Conservation (phyloP, 2,113 vertebrate genomes). For the Phyllopteryx taeniolatus region DNA sequence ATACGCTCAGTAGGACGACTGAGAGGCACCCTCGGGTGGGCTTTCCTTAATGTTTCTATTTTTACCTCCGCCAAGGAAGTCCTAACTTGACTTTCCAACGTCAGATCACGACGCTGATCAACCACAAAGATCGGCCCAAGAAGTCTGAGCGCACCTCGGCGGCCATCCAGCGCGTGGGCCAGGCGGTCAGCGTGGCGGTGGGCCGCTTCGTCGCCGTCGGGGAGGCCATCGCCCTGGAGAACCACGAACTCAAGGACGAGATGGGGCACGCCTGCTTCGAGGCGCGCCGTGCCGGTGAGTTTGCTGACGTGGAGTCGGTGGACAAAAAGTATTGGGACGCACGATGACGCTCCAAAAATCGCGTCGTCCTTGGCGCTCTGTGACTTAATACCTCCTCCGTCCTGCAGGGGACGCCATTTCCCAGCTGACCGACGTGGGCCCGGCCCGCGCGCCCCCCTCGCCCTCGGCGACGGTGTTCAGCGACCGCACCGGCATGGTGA, state of each 20-base stretch:
- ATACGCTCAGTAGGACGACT: conserved; percentile 32
- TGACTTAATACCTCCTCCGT: not conserved
- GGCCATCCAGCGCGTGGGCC: conserved; percentile 91
- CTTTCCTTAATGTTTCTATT: conserved; percentile 7
- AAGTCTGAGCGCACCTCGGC: conserved; percentile 91
- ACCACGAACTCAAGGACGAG: conserved; percentile 92
- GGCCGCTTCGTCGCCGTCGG: conserved; percentile 93
- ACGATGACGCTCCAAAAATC: not conserved
- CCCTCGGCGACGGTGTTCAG: conserved; percentile 85
- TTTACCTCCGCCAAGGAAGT: not conserved
- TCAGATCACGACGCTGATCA: conserved; percentile 97
- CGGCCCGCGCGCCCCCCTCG: conserved; percentile 67
- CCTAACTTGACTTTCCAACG: not conserved
- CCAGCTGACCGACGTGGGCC: conserved; percentile 84
- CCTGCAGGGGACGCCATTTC: conserved; percentile 89
- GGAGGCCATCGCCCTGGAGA: conserved; percentile 93
- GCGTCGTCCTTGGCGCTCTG: no score
- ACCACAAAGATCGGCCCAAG: conserved; percentile 96
- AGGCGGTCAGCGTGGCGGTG: conserved; percentile 90
- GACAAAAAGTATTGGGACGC: not conserved
- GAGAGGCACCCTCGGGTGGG: not conserved
- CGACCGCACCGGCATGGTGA: conserved; percentile 90
- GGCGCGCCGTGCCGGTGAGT: conserved; percentile 87
- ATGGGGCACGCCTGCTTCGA: conserved; percentile 92
- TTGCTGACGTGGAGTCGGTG: not conserved